Conservation (phyloP, 2,888 invertebrate genomes). For the Hydriomena furcata region DNA sequence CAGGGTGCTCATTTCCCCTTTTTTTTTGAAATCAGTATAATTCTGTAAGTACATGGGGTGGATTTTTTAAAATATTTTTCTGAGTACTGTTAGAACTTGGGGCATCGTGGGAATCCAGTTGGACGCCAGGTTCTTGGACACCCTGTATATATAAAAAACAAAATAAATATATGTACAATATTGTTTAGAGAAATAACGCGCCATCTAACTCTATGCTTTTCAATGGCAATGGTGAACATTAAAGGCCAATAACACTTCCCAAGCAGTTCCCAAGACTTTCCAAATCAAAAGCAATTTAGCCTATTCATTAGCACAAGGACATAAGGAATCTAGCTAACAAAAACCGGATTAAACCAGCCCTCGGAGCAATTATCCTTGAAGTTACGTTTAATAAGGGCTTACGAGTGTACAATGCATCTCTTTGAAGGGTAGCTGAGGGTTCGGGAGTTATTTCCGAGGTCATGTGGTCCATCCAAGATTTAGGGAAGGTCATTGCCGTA, state of each 20-base stretch:
- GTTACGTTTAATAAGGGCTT: constrained; percentile 43
- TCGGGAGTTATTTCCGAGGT: constrained; percentile 24
- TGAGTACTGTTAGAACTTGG: too few relatives aligned
- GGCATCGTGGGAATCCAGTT: too few relatives aligned
- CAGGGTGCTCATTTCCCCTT: too few relatives aligned
- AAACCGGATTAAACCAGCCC: constrained; percentile 40
- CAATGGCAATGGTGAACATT: background rate
- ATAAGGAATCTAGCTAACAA: constrained; percentile 38
- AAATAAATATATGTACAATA: too few relatives aligned
- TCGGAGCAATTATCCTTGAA: constrained; percentile 49
- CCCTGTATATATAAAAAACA: too few relatives aligned
- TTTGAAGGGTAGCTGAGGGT: constrained; percentile 38
- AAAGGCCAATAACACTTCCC: background rate
- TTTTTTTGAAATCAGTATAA: too few relatives aligned
- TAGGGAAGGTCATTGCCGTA: constrained; percentile 17
- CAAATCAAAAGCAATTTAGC: constrained; percentile 33
- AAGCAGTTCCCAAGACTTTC: constrained; percentile 16
- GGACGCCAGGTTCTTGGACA: too few relatives aligned
- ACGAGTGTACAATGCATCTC: constrained; percentile 45
- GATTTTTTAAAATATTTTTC: too few relatives aligned
- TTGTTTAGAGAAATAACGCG: too few relatives aligned
- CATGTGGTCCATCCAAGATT: constrained; percentile 14
- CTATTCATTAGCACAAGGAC: constrained; percentile 31
- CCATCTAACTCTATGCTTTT: too few relatives aligned
- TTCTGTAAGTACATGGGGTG: too few relatives aligned